Conservation (phyloP, 2,888 invertebrate species). For the Epinotia nisella region DNA sequence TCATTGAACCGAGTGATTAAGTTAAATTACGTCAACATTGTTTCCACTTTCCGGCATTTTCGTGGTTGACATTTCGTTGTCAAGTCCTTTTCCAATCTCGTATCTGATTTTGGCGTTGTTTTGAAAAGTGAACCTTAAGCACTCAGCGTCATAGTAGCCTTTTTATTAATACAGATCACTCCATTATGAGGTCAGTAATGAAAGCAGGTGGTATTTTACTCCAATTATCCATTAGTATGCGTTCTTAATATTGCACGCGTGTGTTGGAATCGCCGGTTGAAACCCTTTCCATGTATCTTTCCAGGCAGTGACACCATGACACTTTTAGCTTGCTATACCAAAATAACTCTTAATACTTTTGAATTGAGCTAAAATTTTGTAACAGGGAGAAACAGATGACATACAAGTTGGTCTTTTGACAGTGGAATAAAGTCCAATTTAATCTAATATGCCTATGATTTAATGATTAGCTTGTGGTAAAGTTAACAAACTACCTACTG, state of each 20-base stretch:
- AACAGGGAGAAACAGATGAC: too few species aligned
- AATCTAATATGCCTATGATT: slow-evolving; percentile 11
- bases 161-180: not conserved
- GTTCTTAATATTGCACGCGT: slow-evolving; percentile 30
- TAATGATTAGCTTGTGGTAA: slow-evolving; percentile 18
- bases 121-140: not conserved
- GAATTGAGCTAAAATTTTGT: not conserved
- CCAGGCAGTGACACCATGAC: not conserved
- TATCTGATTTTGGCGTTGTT: not conserved
- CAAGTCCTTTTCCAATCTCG: not conserved
- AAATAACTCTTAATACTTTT: not conserved
- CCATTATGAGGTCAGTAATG: slow-evolving; percentile 1
- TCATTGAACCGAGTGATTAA: slow-evolving; percentile 31
- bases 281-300: slow-evolving; percentile 33
- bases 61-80: slow-evolving; percentile 11
- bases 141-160: not conserved
- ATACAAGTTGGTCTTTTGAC: not conserved
- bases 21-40: slow-evolving; percentile 16
- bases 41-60: slow-evolving; percentile 24
- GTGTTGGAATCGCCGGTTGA: slow-evolving; percentile 18
- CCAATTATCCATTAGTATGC: slow-evolving; percentile 23
- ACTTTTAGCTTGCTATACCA: not conserved
- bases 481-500: too few species aligned
- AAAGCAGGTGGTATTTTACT: slow-evolving; percentile 15
- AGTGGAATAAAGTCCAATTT: slow-evolving; percentile 6